Evolutionary conservation across 2,113 vertebrate species (phyloP).

Genomic region (Amphiprion ocellaris): DNA sequence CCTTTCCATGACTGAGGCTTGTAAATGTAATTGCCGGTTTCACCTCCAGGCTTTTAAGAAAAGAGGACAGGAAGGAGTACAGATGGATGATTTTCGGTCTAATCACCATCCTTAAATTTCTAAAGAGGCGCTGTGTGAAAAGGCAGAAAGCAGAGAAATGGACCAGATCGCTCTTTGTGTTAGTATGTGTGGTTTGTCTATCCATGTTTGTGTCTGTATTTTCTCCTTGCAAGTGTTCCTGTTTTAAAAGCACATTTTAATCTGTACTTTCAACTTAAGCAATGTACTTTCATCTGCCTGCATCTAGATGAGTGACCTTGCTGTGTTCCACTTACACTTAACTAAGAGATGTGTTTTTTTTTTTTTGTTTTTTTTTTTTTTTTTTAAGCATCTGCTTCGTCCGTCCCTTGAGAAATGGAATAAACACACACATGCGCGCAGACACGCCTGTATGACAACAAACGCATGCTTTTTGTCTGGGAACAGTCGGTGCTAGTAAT

Average conservation of each 20-base stretch:
- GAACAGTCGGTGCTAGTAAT: constrained; percentile 64
- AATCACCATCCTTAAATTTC: constrained; percentile 67
- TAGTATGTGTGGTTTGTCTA: neutral
- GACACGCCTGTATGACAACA: constrained; percentile 41
- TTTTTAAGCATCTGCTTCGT: constrained; percentile 27
- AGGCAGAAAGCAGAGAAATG: constrained; percentile 41
- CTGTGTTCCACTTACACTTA: constrained; percentile 44
- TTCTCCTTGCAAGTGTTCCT: neutral
- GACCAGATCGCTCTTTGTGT: constrained; percentile 10
- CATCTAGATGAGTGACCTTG: constrained; percentile 41
- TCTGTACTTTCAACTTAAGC: constrained; percentile 33
- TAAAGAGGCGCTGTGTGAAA: constrained; percentile 39
- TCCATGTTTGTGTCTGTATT: constrained; percentile 4
- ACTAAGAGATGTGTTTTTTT: constrained; percentile 28
- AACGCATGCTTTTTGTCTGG: constrained; percentile 49
- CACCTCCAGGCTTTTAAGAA: constrained; percentile 66
- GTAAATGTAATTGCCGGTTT: constrained; percentile 78
- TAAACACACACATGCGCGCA: constrained; percentile 22
- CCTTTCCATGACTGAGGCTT: constrained; percentile 63
- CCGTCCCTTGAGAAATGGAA: constrained; percentile 29
- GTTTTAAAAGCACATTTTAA: constrained; percentile 49
- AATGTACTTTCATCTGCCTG: constrained; percentile 58
- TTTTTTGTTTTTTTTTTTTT: constrained; percentile 14
- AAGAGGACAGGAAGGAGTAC: constrained; percentile 58
- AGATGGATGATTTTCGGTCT: constrained; percentile 66